Percentiles rank a stretch among this genome's conserved stretches.
Conservation (phyloP, 2,113 vertebrate genomes). For the Grammomys dolichurus region DNA sequence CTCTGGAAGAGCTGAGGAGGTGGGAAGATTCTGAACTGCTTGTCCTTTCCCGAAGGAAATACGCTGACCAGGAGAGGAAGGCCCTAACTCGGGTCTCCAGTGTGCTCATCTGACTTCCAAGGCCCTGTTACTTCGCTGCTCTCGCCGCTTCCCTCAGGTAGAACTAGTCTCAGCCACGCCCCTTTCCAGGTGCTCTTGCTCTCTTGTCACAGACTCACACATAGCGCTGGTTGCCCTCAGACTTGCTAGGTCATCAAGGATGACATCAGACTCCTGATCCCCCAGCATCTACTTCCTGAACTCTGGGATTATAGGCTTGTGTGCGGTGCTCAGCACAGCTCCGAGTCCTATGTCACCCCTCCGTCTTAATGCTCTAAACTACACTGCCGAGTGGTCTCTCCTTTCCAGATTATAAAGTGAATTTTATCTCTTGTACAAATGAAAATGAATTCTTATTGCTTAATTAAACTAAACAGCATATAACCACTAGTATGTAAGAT, state of each 20-base stretch:
- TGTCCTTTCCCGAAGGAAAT: not conserved
- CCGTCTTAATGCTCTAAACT: not conserved
- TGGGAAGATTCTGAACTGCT: not conserved
- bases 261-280: not conserved
- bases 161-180: not conserved
- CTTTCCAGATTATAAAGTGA: conserved; percentile 20
- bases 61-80: not conserved
- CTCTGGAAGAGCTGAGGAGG: not conserved
- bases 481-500: not conserved
- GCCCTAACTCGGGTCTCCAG: not conserved
- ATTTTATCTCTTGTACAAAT: conserved; percentile 2
- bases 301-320: not conserved
- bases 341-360: too few relatives aligned
- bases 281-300: not conserved
- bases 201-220: not conserved
- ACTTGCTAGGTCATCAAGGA: not conserved
- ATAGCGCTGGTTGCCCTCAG: not conserved
- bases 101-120: not conserved
- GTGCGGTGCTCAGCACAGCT: not conserved
- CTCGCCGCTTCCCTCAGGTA: not conserved
- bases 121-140: not conserved
- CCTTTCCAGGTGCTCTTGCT: not conserved
- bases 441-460: conserved; percentile 11
- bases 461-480: not conserved
- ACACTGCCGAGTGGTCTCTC: not conserved